Evolutionary conservation across 2,797 vertebrate genomes (phyloP), one percentile per base, ranked within the genome.

Genomic region (Pangasius macronema): DNA sequence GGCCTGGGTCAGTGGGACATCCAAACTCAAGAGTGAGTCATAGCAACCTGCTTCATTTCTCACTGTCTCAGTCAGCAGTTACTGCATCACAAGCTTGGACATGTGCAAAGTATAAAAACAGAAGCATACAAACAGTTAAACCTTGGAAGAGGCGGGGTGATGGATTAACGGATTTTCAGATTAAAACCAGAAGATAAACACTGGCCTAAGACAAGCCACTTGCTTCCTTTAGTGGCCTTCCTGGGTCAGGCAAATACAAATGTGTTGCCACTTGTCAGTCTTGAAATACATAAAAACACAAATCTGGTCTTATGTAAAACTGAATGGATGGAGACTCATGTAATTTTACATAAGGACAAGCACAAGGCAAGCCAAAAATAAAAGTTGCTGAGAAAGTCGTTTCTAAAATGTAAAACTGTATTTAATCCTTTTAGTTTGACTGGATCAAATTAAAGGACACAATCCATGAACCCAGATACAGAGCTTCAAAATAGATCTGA

Each of bases 121-220:
- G 59, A 59, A n/a, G 36, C 2, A 63, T 14, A 83, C 33, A 68
- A 53, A 68, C 76, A 68, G 68, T 77, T n/a, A 55, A 76, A 49
- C 61, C 18, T 68, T 30, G 55, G 65, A 75, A 83, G 80, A 86
- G 81, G 90, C 36, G 67, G 51, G 5, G 42, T 55, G 72, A 86
- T 67, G 75, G 84, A 92, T 91, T 90, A 87, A 87, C 53, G 86
- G 85, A 86, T 82, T 77, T 55, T 77, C 22, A 86, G 79, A 89
- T 89, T 91, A 88, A 84, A 89, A 86, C 82, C 88, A 89, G 81
- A 90, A 70, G 87, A 51, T 84, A 81, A 87, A 86, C 77, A 36
- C n/a, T 63, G 84, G 82, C 51, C 84, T 80, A 42, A 39, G 73
- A 88, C 76, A 63, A 89, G 79, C 87, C 61, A 57, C 88, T 70